phyloP scores from a whole-genome alignment of 1,140 invertebrate species.

The Drosophila melanica region DNA sequence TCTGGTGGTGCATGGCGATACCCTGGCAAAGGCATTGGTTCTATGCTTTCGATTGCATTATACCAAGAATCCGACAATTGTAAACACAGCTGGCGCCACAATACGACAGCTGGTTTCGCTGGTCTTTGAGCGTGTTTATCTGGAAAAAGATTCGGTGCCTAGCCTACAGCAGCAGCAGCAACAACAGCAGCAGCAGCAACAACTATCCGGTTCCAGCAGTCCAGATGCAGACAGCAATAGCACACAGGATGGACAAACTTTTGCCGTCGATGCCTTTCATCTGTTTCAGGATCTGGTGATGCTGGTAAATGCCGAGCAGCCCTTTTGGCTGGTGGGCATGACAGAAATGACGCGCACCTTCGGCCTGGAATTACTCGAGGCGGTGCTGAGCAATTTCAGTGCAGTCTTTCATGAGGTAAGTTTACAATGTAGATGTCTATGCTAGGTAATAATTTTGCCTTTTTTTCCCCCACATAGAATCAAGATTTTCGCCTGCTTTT shows the following conservation, averaged over 20 bases:
- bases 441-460: background rate
- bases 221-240: conserved; percentile 25
- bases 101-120: conserved; percentile 97
- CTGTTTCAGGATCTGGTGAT: conserved; percentile 99
- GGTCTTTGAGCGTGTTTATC: conserved; percentile 97
- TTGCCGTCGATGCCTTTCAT: conserved; percentile 97
- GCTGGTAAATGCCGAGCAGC: conserved; percentile 97
- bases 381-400: conserved; percentile 95
- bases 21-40: conserved; percentile 97
- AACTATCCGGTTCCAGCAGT: conserved; percentile 18
- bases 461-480: conserved; percentile 87
- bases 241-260: conserved; percentile 89
- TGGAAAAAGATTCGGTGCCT: conserved; percentile 85
- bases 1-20: conserved; percentile 95
- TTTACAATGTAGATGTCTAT: background rate
- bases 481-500: conserved; percentile 96
- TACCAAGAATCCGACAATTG: conserved; percentile 93
- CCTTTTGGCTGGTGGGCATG: conserved; percentile 96
- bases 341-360: conserved; percentile 99
- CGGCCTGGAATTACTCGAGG: conserved; percentile 97
- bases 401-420: conserved; percentile 95
- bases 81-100: conserved; percentile 98
- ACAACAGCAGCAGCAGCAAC: conserved; percentile 51
- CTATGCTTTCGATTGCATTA: conserved; percentile 98
- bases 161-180: conserved; percentile 63